Conservation (phyloP, 1,140 invertebrate species). For the Limonius californicus region DNA sequence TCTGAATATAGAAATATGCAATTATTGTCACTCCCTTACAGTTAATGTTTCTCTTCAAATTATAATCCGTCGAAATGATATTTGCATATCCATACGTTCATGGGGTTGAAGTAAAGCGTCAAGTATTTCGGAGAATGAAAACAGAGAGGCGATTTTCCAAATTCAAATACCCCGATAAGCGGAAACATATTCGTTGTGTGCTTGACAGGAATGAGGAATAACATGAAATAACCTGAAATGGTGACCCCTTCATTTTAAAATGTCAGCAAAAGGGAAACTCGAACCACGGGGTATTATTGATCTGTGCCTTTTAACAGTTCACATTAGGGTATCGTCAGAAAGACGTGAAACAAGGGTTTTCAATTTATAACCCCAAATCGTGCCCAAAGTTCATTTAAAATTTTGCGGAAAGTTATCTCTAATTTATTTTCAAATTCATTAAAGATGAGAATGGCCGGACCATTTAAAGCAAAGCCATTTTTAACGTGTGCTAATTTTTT, state of each 20-base stretch:
- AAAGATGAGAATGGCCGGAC: too few species aligned
- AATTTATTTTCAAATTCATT: neutral
- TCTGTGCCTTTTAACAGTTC: neutral
- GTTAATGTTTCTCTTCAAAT: too few species aligned
- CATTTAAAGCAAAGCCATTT: too few species aligned
- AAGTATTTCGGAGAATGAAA: too few species aligned
- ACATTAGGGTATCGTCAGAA: neutral
- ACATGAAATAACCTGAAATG: neutral
- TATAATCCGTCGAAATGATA: too few species aligned
- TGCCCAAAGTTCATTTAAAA: neutral
- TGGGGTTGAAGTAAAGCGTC: too few species aligned
- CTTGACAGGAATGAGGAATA: constrained; percentile 1
- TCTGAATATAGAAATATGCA: too few species aligned
- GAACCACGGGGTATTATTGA: neutral
- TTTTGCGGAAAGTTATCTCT: neutral
- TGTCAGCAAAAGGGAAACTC: neutral
- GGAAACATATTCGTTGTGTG: neutral
- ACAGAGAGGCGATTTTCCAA: neutral
- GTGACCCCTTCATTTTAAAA: neutral
- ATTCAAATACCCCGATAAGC: too few species aligned
- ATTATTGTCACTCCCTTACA: too few species aligned
- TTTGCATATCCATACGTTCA: too few species aligned
- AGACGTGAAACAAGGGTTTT: neutral
- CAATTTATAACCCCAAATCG: neutral
- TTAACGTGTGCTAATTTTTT: too few species aligned